Base-by-base conservation (phyloP, 1,140 invertebrate species). In the Phenacoccus solenopsis region DNA sequence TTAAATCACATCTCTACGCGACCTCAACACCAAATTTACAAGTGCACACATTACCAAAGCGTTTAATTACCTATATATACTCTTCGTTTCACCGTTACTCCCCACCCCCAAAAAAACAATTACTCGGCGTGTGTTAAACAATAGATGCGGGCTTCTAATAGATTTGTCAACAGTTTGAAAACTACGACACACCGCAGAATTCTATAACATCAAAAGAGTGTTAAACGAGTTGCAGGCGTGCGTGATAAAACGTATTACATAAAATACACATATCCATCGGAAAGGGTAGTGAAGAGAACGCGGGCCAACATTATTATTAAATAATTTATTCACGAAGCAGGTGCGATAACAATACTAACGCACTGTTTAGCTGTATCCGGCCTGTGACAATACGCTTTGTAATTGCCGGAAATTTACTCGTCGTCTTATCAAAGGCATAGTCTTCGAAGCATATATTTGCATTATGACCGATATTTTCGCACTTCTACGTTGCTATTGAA, bases 171-270 rank as follows among this genome's bases (percentile, higher is more conserved):
- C 59, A 64, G 59, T 64, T 64, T 22, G 9, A 64, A 25, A 64
- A 25, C 21, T 24, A 64, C 22, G 25, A 25, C 25, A 64, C 22
- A 25, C 59, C 9, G 10, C 30, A 5, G 30, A 49, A 49, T 10
- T 49, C 38, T 49, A n/a, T 49, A 16, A 49, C 13, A 49, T 3
- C 16, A n/a, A 16, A 16, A 7, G 13, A 32, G 30, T 32, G 13
- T 32, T 13, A 13, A 32, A 32, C 5, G 38, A 49, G 16, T n/a
- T n/a, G 32, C 32, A 64, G 59, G 25, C 59, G 59, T 16, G 59
- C 59, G 59, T 64, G 59, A 64, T 64, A 64, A 64, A 64, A 22
- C 38, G 2, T 64, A 64, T 64, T 64, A 64, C 59, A 64, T 64
- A 38, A 64, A 64, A 64, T 22, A 64, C 59, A 49, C 38, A 16